These are phyloP conservation scores for Agrochola lychnidis DNA, from an alignment of 2,888 invertebrate species.

Conservation along the genomic window DNA sequence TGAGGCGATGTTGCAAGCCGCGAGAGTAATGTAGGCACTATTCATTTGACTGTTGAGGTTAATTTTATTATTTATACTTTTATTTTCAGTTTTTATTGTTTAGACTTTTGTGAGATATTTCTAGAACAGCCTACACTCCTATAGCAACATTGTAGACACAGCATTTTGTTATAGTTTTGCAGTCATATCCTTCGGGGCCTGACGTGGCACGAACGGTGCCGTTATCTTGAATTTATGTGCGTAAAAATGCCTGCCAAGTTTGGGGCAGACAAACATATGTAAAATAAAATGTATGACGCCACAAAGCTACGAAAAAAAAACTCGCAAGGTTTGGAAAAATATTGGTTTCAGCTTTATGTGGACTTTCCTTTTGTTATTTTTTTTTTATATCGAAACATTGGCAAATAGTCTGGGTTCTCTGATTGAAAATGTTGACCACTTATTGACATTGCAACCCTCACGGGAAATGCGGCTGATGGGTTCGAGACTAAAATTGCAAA, in stretches of 20 bases:
- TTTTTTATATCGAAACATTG: not conserved
- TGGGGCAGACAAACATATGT: not conserved
- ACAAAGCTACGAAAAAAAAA: not conserved
- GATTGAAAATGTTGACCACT: not conserved
- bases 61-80: not conserved
- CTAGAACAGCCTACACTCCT: not conserved
- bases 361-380: not conserved
- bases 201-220: not conserved
- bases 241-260: slow-evolving; percentile 43
- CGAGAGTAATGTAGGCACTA: too few species aligned
- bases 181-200: slow-evolving; percentile 27
- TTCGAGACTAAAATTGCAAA: not conserved
- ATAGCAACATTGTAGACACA: slow-evolving; percentile 9
- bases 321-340: not conserved
- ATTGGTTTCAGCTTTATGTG: not conserved
- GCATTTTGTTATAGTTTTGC: slow-evolving; percentile 33
- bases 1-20: too few species aligned
- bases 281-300: slow-evolving; percentile 2
- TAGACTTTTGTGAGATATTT: not conserved
- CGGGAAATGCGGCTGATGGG: not conserved
- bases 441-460: not conserved
- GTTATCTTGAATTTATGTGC: slow-evolving; percentile 44
- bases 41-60: not conserved
- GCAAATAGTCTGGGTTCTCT: not conserved
- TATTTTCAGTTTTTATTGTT: not conserved